Evolutionary conservation across 2,797 vertebrate species (phyloP).

Genomic region (Siniperca obscura): DNA sequence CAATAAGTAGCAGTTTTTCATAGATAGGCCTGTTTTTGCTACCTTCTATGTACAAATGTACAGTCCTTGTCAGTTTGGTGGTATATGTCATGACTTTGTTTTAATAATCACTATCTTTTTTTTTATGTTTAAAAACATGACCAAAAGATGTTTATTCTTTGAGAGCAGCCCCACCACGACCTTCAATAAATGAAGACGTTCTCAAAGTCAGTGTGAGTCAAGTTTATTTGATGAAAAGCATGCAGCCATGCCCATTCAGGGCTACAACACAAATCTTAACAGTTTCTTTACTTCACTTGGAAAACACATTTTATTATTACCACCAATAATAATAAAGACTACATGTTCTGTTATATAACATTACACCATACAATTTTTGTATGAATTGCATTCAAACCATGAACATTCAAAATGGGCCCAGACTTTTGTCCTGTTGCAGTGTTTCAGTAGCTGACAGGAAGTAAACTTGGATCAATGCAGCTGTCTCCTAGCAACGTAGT

Average conservation of each 20-base stretch:
- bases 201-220: constrained; percentile 62
- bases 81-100: constrained; percentile 50
- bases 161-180: constrained; percentile 45
- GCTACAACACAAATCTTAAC: not conserved
- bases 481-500: constrained; percentile 14
- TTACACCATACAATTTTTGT: not conserved
- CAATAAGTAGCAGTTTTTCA: not conserved
- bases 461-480: not conserved
- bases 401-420: not conserved
- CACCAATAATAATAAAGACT: not conserved
- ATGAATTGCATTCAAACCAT: not conserved
- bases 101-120: constrained; percentile 37
- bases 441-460: not conserved
- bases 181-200: constrained; percentile 76
- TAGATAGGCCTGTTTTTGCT: constrained; percentile 24
- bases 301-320: not conserved
- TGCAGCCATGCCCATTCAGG: too few species aligned
- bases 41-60: constrained; percentile 78
- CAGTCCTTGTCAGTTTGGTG: constrained; percentile 67
- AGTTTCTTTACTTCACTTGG: not conserved
- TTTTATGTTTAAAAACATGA: constrained; percentile 40
- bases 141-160: constrained; percentile 49
- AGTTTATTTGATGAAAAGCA: constrained; percentile 23
- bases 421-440: too few species aligned
- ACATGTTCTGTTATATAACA: not conserved